Evolutionary conservation across 2,888 invertebrate genomes (phyloP), one percentile per base, ranked within the genome.

Genomic region (Heliothis peltigera): DNA sequence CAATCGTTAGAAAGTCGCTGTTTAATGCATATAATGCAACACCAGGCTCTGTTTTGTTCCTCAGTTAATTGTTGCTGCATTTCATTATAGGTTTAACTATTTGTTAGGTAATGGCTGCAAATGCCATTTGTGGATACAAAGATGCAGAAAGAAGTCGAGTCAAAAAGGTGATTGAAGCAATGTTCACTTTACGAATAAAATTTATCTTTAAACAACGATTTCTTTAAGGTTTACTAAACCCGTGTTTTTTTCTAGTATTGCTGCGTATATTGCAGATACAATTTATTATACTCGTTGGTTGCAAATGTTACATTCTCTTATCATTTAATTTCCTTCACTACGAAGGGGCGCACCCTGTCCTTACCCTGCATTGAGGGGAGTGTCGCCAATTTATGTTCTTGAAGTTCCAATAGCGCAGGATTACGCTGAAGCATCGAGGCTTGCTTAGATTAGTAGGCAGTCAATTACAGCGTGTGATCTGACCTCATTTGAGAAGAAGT

Each of bases 1-100:
- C 77, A 71, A 80, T 82, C 80, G 65, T 72, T 80, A 84, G 85
- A 84, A 85, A 85, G 85, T 77, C 22, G 43, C 51, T 60, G 62
- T 51, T 47, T 66, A 64, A 69, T 68, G 72, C 64, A 72, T 68
- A 68, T 47, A 72, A 64, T 64, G 69, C 61, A 54, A 48, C 55
- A 58, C 43, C 59, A 72, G 48, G 64, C 22, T 64, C 56, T 66
- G 62, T 60, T 62, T 62, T 60, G 70, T 70, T 44, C 53, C 62
- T 55, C 22, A 39, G 39, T 60, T 70, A 57, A 74, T 74, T 74
- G 56, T 70, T 46, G 28, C 44, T 25, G 47, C 48, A 42, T 59
- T 64, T 18, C 53, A 59, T 64, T n/a, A 72, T 56, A 56, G 42
- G 15, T 72, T 66, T 63, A 57, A 47, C 67, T 58, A 18, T 46